A percentile compares a stretch with the other conserved stretches of the same genome.
phyloP scores from a whole-genome alignment of 2,888 invertebrate genomes.

The Laothoe populi region DNA sequence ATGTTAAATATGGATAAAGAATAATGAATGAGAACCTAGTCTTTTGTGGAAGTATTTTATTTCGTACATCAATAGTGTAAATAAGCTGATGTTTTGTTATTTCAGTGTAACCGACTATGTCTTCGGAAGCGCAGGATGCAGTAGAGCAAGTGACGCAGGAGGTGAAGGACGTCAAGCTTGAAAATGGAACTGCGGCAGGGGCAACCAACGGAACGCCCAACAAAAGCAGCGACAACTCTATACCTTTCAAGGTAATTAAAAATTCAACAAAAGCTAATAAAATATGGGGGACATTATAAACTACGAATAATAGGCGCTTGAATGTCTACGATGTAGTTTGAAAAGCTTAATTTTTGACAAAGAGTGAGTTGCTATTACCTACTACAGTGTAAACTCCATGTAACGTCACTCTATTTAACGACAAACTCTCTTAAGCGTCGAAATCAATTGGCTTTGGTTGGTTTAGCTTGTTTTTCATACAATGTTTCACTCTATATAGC shows the following conservation, averaged over 20 bases:
- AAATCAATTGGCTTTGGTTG: too few relatives aligned
- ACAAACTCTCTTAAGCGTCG: too few relatives aligned
- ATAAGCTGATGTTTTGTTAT: neutral
- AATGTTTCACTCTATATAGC: too few relatives aligned
- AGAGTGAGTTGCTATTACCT: too few relatives aligned
- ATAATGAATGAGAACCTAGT: too few relatives aligned
- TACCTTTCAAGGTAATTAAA: slow-evolving; percentile 53
- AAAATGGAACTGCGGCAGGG: slow-evolving; percentile 76
- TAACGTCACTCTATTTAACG: too few relatives aligned
- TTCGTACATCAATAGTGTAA: neutral
- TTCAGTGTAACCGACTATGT: slow-evolving; percentile 58
- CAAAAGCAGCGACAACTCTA: slow-evolving; percentile 67
- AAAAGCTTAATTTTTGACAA: too few relatives aligned
- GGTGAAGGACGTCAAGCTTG: slow-evolving; percentile 83
- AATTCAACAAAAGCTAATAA: neutral
- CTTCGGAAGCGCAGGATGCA: slow-evolving; percentile 60
- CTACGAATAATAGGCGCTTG: neutral
- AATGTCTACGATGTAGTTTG: too few relatives aligned
- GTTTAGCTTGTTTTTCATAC: too few relatives aligned
- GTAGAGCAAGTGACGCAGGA: slow-evolving; percentile 75
- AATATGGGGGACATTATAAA: neutral
- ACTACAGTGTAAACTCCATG: too few relatives aligned
- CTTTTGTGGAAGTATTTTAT: too few relatives aligned
- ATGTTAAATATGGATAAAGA: too few relatives aligned
- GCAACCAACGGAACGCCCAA: slow-evolving; percentile 69